Base-by-base conservation (phyloP, 2,113 vertebrate genomes). In the Halichoerus grypus region DNA sequence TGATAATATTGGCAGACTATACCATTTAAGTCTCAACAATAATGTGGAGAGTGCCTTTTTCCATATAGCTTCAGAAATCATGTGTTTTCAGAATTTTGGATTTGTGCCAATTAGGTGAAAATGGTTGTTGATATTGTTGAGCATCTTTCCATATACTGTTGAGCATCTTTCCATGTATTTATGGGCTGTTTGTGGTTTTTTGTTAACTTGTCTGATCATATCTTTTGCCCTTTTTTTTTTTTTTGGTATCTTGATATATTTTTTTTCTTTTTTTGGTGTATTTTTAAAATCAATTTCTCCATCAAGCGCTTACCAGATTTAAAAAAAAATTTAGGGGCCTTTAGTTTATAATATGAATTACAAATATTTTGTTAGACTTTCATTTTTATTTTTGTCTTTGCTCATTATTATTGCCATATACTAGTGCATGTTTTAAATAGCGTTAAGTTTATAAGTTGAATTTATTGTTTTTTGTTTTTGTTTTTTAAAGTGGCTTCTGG, bases 321-420 rank as follows among this genome's bases (percentile, higher is more conserved):
- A 28, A 39, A 14, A 72, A 72, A 49, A 49, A 65, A 67, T 93
- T 22, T 74, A 42, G 65, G 53, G 79, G 61, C 22, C 51, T 71
- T 59, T 61, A 83, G 49, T 95, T 15, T 57, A 3, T 79, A 72
- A 69, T 67, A 24, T 33, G 7, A 93, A 31, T 86, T 81, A 42
- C 9, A 97, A 57, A 74, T 90, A 57, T 59, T 90, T 93, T 89
- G 18, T 63, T 83, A 63, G 77, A 24, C 83, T 95, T 86, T 87
- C n/a, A 53, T 80, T 79, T 95, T 95, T 46, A 84, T 80, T 95
- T 93, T 93, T 92, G 28, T 67, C 16, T 86, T 93, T 72, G n/a
- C 7, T 46, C 8, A 39, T 76, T 96, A 12, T 65, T 76, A 95
- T 87, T 92, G 5, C 42, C n/a, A 36, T 88, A 19, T 7, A 88